These are phyloP conservation scores for Drosophila saltans DNA, from an alignment of 1,140 invertebrate species.

Conservation along the genomic window DNA sequence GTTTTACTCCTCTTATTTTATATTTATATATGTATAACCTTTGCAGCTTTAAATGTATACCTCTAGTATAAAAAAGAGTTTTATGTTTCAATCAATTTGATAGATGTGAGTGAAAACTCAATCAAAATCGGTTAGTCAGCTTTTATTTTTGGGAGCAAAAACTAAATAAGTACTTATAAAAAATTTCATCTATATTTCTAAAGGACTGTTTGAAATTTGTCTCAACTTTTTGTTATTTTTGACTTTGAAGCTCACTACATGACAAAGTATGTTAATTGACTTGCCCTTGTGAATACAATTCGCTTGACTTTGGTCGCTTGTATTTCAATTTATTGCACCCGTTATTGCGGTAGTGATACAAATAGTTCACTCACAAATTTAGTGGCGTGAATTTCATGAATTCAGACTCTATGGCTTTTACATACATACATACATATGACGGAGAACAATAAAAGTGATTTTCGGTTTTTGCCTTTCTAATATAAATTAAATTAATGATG, in stretches of 20 bases:
- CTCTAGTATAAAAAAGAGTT: constrained; percentile 16
- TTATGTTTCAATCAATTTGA: constrained; percentile 26
- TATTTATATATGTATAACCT: too few relatives aligned
- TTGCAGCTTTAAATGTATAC: background rate
- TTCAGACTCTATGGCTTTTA: constrained; percentile 1
- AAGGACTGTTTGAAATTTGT: background rate
- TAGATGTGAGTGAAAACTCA: constrained; percentile 38
- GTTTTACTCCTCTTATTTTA: too few relatives aligned
- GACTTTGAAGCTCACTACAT: constrained; percentile 27
- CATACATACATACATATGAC: constrained; percentile 16
- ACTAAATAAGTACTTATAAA: background rate
- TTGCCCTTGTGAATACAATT: constrained; percentile 53
- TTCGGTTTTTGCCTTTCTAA: constrained; percentile 48
- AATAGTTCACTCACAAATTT: constrained; percentile 25
- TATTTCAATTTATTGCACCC: constrained; percentile 50
- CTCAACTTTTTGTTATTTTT: constrained; percentile 8
- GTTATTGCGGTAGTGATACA: constrained; percentile 40
- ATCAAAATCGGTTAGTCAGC: constrained; percentile 24
- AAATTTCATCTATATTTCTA: background rate
- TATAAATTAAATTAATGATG: constrained; percentile 50
- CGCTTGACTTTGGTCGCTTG: constrained; percentile 42
- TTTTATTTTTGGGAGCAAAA: background rate
- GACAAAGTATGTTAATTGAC: constrained; percentile 36
- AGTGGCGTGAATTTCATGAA: constrained; percentile 32
- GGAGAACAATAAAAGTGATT: constrained; percentile 46